Evolutionary conservation across 2,113 vertebrate species (phyloP).

Genomic region (Actinemys pallida): DNA sequence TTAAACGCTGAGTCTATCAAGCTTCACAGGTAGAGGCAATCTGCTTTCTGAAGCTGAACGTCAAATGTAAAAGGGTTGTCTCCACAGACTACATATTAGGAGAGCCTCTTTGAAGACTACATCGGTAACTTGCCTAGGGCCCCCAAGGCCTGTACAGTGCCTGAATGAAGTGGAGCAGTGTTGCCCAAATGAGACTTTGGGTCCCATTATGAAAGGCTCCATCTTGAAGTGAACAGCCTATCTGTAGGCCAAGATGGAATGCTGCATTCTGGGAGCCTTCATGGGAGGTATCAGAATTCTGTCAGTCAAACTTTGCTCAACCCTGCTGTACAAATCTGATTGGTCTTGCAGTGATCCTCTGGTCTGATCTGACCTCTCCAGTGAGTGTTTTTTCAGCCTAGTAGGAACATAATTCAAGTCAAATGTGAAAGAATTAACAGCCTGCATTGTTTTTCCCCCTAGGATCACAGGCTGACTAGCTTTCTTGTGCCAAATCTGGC

Average conservation of each 20-base stretch:
- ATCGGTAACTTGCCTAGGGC: not conserved
- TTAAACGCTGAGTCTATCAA: not conserved
- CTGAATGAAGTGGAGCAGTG: not conserved
- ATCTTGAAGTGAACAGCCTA: not conserved
- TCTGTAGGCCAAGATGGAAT: not conserved
- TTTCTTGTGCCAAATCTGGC: not conserved
- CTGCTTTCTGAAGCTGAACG: not conserved
- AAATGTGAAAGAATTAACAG: rapidly evolving
- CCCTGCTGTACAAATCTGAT: no score
- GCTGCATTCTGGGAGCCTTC: rapidly evolving
- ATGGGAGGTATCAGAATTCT: not conserved
- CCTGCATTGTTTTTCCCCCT: not conserved
- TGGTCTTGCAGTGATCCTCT: not conserved
- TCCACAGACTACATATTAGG: rapidly evolving
- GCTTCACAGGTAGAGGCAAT: not conserved
- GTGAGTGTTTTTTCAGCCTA: not conserved
- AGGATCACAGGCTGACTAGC: rapidly evolving
- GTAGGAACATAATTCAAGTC: rapidly evolving
- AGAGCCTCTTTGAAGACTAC: rapidly evolving
- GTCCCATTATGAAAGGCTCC: rapidly evolving
- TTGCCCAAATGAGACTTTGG: not conserved
- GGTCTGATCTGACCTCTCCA: not conserved
- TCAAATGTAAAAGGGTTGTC: not conserved
- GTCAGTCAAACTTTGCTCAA: not conserved
- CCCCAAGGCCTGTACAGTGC: not conserved